Percentiles rank a stretch among this genome's conserved stretches.
phyloP scores from a whole-genome alignment of 2,888 invertebrate species.

The Anaspis maculata region DNA sequence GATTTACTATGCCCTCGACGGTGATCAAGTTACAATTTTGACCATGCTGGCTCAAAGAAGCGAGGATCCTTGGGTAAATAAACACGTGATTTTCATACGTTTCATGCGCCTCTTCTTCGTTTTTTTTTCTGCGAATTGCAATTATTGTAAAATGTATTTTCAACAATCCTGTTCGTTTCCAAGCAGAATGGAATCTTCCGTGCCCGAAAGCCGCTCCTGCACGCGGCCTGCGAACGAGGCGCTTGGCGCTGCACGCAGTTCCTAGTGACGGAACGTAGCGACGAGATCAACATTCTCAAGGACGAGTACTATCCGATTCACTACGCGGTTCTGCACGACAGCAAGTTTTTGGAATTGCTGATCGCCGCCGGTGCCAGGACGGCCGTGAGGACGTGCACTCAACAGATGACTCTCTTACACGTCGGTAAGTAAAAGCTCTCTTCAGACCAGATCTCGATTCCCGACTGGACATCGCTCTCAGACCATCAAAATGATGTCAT shows the following conservation, averaged over 20 bases:
- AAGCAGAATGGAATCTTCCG: conserved; percentile 45
- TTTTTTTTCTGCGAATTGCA: background rate
- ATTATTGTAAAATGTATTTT: conserved; percentile 2
- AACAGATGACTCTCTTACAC: conserved; percentile 62
- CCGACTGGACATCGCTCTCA: too few relatives aligned
- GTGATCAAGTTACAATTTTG: conserved; percentile 61
- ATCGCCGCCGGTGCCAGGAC: conserved; percentile 63
- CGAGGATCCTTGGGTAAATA: conserved; percentile 59
- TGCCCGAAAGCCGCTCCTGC: conserved; percentile 53
- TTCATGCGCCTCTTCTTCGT: too few relatives aligned
- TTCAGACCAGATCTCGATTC: too few relatives aligned
- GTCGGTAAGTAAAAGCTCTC: conserved; percentile 42
- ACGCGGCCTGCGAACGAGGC: conserved; percentile 61
- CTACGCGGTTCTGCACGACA: conserved; percentile 64
- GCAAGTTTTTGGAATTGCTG: conserved; percentile 57
- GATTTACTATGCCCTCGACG: conserved; percentile 63
- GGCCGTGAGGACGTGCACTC: conserved; percentile 59
- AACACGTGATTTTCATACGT: too few relatives aligned
- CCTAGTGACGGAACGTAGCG: conserved; percentile 54
- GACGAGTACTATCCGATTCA: conserved; percentile 74
- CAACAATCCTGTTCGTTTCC: background rate
- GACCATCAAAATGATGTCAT: too few relatives aligned
- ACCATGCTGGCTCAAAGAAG: conserved; percentile 58
- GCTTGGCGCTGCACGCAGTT: conserved; percentile 66
- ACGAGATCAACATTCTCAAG: conserved; percentile 62